A percentile compares a stretch with the other conserved stretches of the same genome.
These are phyloP conservation scores for Platygyra sinensis DNA, from an alignment of 64 coral and sea anemone species.

Conservation along the genomic window DNA sequence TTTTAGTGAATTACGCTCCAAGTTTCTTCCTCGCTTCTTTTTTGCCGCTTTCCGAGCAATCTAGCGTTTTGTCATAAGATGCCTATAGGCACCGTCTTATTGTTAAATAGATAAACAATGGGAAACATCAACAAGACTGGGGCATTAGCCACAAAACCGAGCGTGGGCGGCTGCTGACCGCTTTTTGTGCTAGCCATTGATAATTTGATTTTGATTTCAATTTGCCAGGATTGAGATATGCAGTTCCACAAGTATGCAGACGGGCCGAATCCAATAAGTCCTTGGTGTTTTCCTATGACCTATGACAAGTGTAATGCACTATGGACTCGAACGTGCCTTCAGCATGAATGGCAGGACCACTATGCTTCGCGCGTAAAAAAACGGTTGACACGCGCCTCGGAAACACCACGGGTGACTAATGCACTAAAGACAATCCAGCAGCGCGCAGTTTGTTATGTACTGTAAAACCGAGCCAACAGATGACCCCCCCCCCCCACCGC, in stretches of 20 bases:
- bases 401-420: constrained; percentile 73
- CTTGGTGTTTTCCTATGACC: constrained; percentile 62
- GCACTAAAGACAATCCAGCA: constrained; percentile 55
- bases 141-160: too few species aligned
- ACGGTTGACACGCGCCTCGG: constrained; percentile 38
- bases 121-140: too few species aligned
- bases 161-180: too few species aligned
- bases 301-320: constrained; percentile 78
- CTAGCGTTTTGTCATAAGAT: too few species aligned
- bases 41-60: too few species aligned
- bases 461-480: constrained; percentile 36
- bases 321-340: constrained; percentile 62
- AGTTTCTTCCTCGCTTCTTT: too few species aligned
- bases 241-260: constrained; percentile 77
- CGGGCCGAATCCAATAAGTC: constrained; percentile 68
- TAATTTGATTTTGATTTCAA: background rate
- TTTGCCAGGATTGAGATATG: constrained; percentile 50
- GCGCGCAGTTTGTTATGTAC: constrained; percentile 57
- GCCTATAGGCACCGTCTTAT: too few species aligned
- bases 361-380: constrained; percentile 9
- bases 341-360: constrained; percentile 37
- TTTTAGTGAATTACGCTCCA: too few species aligned
- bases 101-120: too few species aligned
- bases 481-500: constrained; percentile 24
- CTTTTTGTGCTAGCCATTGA: too few species aligned